Base-by-base conservation (phyloP, 1,140 invertebrate genomes). In the Drosophila pachea region DNA sequence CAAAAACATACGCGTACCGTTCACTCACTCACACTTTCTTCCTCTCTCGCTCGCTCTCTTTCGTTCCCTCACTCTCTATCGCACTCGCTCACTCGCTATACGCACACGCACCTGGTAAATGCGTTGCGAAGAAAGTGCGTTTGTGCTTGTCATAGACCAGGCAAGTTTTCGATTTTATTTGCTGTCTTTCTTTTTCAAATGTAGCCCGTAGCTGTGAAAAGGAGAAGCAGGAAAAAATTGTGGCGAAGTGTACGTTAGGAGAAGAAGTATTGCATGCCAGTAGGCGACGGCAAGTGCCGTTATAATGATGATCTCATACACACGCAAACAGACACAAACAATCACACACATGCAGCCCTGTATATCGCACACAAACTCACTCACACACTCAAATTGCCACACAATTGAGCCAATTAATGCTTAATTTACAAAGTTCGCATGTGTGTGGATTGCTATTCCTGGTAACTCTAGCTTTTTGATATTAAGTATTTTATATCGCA, bases 111-210 rank as follows among this genome's bases (percentile, higher is more conserved):
- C 81, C 76, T 70, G 43, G 38, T 59, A 55, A 84, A 79, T 83
- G 79, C 79, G 79, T 74, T 74, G 73, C 69, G 53, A 84, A 74
- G 81, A 86, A 86, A 84, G 65, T 83, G 76, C 65, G 79, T 84
- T 73, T 73, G 65, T 84, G 40, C 68, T 76, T 84, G 59, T 78
- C 68, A 81, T 74, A 82, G 62, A 73, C 74, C 71, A 78, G 78
- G 38, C 63, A 11, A 49, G 47, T 32, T 49, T 49, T 64, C 58
- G 62, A 73, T 76, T 76, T 65, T 60, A 76, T 75, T 79, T 72
- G 52, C 43, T 73, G 47, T 60, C 29, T 55, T 58, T 45, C 35
- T 32, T 22, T 47, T 59, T 35, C n/a, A 4, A 38, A 4, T 38
- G 7, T 31, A 29, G 67, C 5, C 38, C 52, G 45, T 45, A 64